Evolutionary conservation across 1,140 invertebrate species (phyloP).

Genomic region (Nephila pilipes): DNA sequence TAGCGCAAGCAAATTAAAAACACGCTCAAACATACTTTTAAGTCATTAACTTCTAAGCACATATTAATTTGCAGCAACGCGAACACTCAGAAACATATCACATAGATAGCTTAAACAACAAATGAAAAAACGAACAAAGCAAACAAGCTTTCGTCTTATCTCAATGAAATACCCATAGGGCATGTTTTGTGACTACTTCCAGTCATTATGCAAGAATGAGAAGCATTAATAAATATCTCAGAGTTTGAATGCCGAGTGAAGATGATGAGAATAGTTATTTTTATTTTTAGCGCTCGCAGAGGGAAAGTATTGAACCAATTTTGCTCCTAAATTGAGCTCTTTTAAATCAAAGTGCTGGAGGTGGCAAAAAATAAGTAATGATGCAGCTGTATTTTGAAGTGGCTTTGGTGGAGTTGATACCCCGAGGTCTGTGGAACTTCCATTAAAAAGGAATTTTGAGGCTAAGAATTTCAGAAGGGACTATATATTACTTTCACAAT

Average conservation of each 20-base stretch:
- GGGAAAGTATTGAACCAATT: constrained; percentile 42
- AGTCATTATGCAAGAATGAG: constrained; percentile 15
- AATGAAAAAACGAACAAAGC: constrained; percentile 13
- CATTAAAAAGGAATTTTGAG: constrained; percentile 30
- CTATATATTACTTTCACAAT: not conserved
- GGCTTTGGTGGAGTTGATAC: not conserved
- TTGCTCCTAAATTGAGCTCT: constrained; percentile 13
- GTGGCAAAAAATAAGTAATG: constrained; percentile 51
- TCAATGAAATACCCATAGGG: not conserved
- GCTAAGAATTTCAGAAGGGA: not conserved
- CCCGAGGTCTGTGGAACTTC: not conserved
- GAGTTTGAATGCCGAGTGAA: not conserved
- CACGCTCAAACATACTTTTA: not conserved
- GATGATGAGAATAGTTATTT: not conserved
- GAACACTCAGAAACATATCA: not conserved
- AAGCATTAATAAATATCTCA: constrained; percentile 32
- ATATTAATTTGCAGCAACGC: not conserved
- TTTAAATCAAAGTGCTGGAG: constrained; percentile 25
- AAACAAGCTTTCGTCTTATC: constrained; percentile 19
- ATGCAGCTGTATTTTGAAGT: constrained; percentile 37
- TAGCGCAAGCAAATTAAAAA: not conserved
- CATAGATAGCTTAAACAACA: not conserved
- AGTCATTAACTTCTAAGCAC: not conserved
- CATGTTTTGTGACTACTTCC: not conserved
- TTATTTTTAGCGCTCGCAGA: not conserved